Base-by-base conservation (phyloP, 2,797 vertebrate species). In the Rhynchotus rufescens region DNA sequence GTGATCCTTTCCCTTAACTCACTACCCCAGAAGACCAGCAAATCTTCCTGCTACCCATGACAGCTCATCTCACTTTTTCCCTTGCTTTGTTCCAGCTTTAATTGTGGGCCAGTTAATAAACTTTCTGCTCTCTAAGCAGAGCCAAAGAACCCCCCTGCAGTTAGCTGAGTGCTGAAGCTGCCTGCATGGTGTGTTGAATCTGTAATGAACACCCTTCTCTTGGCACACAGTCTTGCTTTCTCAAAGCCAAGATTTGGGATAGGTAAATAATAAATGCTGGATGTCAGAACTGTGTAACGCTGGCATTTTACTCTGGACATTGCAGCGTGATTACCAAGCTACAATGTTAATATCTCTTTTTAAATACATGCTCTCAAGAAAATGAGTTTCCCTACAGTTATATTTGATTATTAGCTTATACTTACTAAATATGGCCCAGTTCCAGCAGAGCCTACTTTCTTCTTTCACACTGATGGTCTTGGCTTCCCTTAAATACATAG, bases 21-120 rank as follows among this genome's bases (percentile, higher is more conserved):
- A 0, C 40, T 84, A 61, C 40, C 57, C 72, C 66, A 90, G 90
- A 56, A 44, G 82, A 68, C 51, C 36, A 75, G 42, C 19, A 1
- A 87, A 73, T 26, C 57, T 79, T 73, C 36, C 52, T 86, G 10
- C 69, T 85, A 86, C 65, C 52, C 74, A 45, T 91, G 60, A 88
- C 83, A 89, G 44, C 30, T 74, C 80, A 84, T 78, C 85, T 64
- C 36, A 44, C 47, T 86, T 71, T 80, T 36, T 75, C 56, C 30
- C 32, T 79, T 61, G 34, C 72, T 59, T 89, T 88, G 72, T 84
- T 95, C 72, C 89, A 92, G 56, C 22, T 71, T 91, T 87, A 95
- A 89, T 92, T 92, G 95, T 64, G 74, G 77, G 47, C 23, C 61
- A 95, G 66, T 94, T 93, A 92, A 87, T 92, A 79, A 4, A 71